A percentile compares a stretch with the other conserved stretches of the same genome.
Conservation (phyloP, 2,888 invertebrate species). For the Caradrina kadenii region DNA sequence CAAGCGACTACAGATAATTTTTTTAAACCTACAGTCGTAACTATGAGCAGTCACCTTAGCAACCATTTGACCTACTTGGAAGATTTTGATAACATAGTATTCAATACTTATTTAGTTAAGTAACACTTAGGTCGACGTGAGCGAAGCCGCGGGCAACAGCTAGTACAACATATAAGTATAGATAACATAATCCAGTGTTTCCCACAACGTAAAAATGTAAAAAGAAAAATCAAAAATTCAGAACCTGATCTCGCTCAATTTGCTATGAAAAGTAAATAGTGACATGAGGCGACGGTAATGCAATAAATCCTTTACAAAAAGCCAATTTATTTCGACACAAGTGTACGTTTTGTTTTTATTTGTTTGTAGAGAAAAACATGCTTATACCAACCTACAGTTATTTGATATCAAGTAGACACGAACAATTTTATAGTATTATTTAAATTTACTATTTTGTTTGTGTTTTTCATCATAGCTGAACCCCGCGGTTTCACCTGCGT, state of each 20-base stretch:
- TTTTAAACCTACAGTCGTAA: no score
- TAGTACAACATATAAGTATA: no score
- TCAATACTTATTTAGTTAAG: no score
- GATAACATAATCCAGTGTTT: background rate
- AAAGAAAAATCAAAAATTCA: conserved; percentile 12
- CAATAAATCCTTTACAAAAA: conserved; percentile 48
- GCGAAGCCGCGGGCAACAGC: no score
- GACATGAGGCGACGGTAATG: conserved; percentile 37
- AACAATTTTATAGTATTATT: background rate
- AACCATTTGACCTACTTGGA: no score
- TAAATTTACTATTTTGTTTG: background rate
- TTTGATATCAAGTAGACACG: conserved; percentile 5
- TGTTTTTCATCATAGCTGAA: background rate
- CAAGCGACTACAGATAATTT: no score
- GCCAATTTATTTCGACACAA: conserved; percentile 47
- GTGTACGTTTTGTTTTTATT: conserved; percentile 34
- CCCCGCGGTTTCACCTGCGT: no score
- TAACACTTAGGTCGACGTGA: no score
- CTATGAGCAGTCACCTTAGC: no score
- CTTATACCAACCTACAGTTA: conserved; percentile 8
- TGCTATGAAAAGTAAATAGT: conserved; percentile 41
- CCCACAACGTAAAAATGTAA: no score
- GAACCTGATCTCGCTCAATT: background rate
- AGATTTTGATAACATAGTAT: no score
- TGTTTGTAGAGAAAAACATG: conserved; percentile 34